These are phyloP conservation scores for Myripristis murdjan DNA, from an alignment of 2,797 vertebrate genomes.

Conservation along the genomic window DNA sequence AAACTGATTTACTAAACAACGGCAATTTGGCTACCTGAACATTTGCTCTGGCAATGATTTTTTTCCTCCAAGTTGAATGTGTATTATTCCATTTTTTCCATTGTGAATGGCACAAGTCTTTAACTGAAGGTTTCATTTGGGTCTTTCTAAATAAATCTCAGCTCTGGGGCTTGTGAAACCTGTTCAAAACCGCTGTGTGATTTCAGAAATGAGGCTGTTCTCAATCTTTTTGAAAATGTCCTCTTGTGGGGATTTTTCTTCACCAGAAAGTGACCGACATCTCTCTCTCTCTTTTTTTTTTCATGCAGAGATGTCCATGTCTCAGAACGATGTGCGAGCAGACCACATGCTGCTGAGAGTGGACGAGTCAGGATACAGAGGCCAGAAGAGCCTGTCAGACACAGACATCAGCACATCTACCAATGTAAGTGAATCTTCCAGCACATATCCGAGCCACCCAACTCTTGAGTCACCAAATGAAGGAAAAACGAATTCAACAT, in stretches of 20 bases:
- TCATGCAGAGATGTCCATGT: constrained; percentile 90
- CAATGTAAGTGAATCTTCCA: constrained; percentile 42
- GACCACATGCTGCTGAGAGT: constrained; percentile 81
- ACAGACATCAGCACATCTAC: constrained; percentile 85
- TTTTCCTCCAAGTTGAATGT: too few species aligned
- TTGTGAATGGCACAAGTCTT: too few species aligned
- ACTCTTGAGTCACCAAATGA: not conserved
- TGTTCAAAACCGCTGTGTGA: not conserved
- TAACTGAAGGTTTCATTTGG: too few species aligned
- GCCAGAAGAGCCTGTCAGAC: constrained; percentile 90
- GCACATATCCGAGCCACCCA: not conserved
- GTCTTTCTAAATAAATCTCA: not conserved
- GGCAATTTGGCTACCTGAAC: not conserved
- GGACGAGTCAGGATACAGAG: constrained; percentile 61
- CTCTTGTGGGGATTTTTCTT: not conserved
- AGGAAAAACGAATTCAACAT: too few species aligned
- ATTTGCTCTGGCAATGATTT: too few species aligned
- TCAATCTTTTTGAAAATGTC: too few species aligned
- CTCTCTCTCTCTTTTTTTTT: too few species aligned
- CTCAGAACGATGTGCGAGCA: constrained; percentile 90
- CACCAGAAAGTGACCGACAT: not conserved
- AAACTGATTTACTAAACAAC: constrained; percentile 1
- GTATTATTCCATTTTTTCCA: too few species aligned
- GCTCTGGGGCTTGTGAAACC: not conserved
- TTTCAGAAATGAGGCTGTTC: not conserved